phyloP scores from a whole-genome alignment of 2,888 invertebrate species.

The Aspidiotus rigidus region DNA sequence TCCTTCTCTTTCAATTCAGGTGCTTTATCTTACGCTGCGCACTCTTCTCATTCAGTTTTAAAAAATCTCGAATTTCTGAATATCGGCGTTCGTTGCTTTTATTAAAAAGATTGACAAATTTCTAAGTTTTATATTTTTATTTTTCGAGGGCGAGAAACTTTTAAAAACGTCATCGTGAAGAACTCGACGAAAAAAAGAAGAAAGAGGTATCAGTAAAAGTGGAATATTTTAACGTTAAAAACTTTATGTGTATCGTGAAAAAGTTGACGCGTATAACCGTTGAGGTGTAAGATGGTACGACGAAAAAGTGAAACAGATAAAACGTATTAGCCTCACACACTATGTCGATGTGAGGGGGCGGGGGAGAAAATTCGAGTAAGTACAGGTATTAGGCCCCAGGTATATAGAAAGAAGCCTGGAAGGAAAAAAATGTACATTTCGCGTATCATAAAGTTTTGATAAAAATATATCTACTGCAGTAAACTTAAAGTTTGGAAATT shows the following conservation, averaged over 20 bases:
- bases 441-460: not conserved
- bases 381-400: too few species aligned
- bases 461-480: not conserved
- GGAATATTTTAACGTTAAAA: slow-evolving; percentile 3
- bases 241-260: not conserved
- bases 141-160: not conserved
- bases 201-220: slow-evolving; percentile 1
- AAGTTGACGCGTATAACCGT: not conserved
- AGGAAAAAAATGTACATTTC: not conserved
- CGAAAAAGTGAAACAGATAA: too few species aligned
- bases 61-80: too few species aligned
- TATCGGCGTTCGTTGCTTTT: not conserved
- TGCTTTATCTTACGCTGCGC: too few species aligned
- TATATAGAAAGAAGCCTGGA: too few species aligned
- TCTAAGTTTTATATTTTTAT: not conserved
- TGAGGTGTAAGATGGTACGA: not conserved
- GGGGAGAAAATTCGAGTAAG: not conserved
- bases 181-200: not conserved
- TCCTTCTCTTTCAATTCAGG: too few species aligned
- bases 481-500: slow-evolving; percentile 1
- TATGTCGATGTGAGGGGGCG: not conserved
- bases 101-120: slow-evolving; percentile 4
- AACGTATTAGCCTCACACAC: too few species aligned
- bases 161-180: slow-evolving; percentile 1
- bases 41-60: too few species aligned